These are phyloP conservation scores for Mythimna ferrago DNA, from an alignment of 2,888 invertebrate genomes.

Conservation along the genomic window DNA sequence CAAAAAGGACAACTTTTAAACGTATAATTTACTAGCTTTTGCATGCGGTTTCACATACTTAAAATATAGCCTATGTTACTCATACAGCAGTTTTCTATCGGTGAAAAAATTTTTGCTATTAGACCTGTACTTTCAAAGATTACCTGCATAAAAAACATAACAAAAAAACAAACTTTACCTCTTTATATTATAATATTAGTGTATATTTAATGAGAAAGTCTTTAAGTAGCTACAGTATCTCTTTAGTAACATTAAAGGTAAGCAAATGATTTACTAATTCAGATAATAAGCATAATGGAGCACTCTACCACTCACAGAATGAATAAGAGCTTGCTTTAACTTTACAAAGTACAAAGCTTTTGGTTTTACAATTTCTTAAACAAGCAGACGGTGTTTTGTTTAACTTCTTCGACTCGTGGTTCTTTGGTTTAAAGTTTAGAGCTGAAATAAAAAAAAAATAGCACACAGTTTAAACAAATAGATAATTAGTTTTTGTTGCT, in stretches of 20 bases:
- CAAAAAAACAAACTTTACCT: too few species aligned
- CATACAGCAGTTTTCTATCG: too few species aligned
- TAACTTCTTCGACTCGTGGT: conserved; percentile 10
- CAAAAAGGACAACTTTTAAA: too few species aligned
- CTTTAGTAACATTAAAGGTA: conserved; percentile 30
- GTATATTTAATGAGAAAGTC: conserved; percentile 10
- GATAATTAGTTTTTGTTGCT: too few species aligned
- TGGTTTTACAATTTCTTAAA: conserved; percentile 42
- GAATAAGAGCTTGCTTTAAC: conserved; percentile 42
- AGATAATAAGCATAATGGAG: conserved; percentile 46
- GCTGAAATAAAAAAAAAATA: background rate
- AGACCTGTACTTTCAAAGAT: too few species aligned
- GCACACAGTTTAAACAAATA: background rate
- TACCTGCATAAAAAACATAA: too few species aligned
- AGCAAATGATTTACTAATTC: conserved; percentile 40
- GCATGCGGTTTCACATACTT: too few species aligned
- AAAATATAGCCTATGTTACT: too few species aligned
- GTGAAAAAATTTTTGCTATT: too few species aligned
- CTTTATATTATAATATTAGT: too few species aligned
- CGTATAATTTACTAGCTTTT: too few species aligned
- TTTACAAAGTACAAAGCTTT: conserved; percentile 34
- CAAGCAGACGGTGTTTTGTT: conserved; percentile 9
- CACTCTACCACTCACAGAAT: conserved; percentile 48
- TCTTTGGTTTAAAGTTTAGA: background rate
- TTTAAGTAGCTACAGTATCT: conserved; percentile 2